Base-by-base conservation (phyloP, 2,888 invertebrate genomes). In the Cancer borealis region DNA sequence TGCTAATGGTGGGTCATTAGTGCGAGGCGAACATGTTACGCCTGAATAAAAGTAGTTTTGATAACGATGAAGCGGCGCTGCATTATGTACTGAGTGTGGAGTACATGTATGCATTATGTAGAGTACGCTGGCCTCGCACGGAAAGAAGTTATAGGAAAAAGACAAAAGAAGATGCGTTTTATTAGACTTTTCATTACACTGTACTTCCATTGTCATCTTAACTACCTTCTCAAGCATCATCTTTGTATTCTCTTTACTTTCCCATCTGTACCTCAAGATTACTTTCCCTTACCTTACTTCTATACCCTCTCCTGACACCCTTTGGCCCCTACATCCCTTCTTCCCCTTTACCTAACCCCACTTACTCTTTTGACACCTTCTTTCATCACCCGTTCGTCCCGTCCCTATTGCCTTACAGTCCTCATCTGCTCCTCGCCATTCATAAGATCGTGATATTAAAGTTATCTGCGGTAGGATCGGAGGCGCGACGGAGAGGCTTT, bases 91-190 rank as follows among this genome's bases (percentile, higher is more conserved):
- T 47, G 26, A 45, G 4, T 17, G 88, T 54, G 30, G 12, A 17
- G 30, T 91, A 60, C 54, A 45, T 91, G 91, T 60, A 47, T 91
- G 91, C 47, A 47, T 73, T 73, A 26, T 73, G 26, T 73, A n/a
- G 26, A 26, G 0, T 73, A 26, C 26, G 73, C 8, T 26, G 26
- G n/a, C n/a, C 26, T 73, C 26, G 73, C 8, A 26, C 26, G 21
- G 73, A 73, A 73, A 73, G n/a, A 73, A 73, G 73, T n/a, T 26
- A 10, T 5, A 6, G 73, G 66, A n/a, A 73, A 73, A 10, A 8
- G 26, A 73, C 8, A 26, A 26, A 73, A n/a, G 73, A 0, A n/a
- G 73, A 21, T 8, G 8, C 26, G n/a, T 73, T 73, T 73, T 73
- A 73, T 73, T 26, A 26, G 73, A 73, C 49, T 88, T n/a, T n/a